Conservation (phyloP, 2,888 invertebrate genomes). For the Agrilus biguttatus region DNA sequence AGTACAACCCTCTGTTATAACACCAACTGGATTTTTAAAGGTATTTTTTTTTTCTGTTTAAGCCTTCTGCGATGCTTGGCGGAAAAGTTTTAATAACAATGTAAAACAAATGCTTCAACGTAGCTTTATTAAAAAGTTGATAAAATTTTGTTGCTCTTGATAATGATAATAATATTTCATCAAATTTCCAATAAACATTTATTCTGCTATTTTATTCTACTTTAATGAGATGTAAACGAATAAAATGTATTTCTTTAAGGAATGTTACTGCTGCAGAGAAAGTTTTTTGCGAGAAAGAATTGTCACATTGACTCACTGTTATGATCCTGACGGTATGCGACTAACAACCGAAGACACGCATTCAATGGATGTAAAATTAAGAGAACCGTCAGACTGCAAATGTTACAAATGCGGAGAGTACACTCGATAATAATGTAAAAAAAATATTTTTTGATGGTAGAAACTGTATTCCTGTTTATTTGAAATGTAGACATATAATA, state of each 20-base stretch:
- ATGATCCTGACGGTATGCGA: conserved; percentile 72
- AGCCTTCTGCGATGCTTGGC: no score
- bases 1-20: conserved; percentile 80
- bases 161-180: no score
- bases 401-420: conserved; percentile 83
- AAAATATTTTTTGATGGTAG: background rate
- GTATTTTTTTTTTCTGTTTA: conserved; percentile 29
- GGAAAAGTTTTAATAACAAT: no score
- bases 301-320: conserved; percentile 71
- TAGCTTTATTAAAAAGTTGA: background rate
- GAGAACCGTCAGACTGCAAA: conserved; percentile 80
- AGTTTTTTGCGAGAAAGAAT: conserved; percentile 68
- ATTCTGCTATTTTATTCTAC: no score
- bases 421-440: conserved; percentile 40
- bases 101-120: conserved; percentile 2
- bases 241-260: conserved; percentile 35
- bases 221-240: no score
- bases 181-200: no score
- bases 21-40: conserved; percentile 80
- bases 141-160: no score
- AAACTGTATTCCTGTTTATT: background rate
- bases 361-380: conserved; percentile 66
- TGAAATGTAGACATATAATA: no score
- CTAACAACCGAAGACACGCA: conserved; percentile 54
- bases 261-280: conserved; percentile 86